These are phyloP conservation scores for Himalopsyche kuldschensis DNA, from an alignment of 2,888 invertebrate genomes.

Conservation along the genomic window DNA sequence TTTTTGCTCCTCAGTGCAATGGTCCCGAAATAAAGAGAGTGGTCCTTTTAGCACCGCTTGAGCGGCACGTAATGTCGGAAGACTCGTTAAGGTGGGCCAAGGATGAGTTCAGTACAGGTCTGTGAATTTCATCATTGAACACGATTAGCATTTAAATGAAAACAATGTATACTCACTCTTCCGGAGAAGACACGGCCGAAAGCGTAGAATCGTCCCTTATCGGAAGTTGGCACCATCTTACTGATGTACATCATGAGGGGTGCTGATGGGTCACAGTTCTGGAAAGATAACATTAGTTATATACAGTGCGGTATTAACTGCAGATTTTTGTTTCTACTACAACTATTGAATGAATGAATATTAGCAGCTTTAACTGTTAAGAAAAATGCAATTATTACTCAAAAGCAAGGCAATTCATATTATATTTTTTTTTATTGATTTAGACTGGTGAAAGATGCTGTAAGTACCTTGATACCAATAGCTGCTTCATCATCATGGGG, in stretches of 20 bases:
- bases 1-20: constrained; percentile 6
- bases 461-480: constrained; percentile 73
- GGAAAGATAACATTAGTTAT: constrained; percentile 22
- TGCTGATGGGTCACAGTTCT: constrained; percentile 93
- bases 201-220: constrained; percentile 99
- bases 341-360: too few relatives aligned
- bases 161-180: constrained; percentile 58
- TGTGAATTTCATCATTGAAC: constrained; percentile 30
- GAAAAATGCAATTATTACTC: too few relatives aligned
- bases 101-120: constrained; percentile 24
- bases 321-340: too few relatives aligned
- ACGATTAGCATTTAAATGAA: neutral
- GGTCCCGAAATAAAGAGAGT: constrained; percentile 27
- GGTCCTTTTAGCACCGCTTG: constrained; percentile 28
- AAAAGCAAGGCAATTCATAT: too few relatives aligned
- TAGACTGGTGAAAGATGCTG: neutral
- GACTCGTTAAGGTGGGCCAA: constrained; percentile 29
- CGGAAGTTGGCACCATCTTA: constrained; percentile 99
- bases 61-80: constrained; percentile 33
- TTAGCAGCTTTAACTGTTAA: too few relatives aligned
- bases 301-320: too few relatives aligned
- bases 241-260: constrained; percentile 99
- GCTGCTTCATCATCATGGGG: constrained; percentile 96
- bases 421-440: too few relatives aligned
- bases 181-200: constrained; percentile 99